Conservation (phyloP, 2,888 invertebrate species). For the Empis stercorea region DNA sequence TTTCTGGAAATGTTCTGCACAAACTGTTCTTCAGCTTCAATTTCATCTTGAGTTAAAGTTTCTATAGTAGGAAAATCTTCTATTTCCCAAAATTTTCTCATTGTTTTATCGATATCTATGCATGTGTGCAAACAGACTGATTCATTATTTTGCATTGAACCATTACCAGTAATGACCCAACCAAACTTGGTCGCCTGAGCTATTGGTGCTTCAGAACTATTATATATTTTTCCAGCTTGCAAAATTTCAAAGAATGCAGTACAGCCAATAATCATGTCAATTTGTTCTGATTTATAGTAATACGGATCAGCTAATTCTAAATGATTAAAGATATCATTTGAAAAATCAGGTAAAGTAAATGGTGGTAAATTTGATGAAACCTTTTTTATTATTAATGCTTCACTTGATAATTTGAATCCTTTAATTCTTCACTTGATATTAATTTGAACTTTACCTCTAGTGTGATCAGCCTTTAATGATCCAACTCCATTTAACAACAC, state of each 20-base stretch:
- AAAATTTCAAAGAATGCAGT: conserved; percentile 6
- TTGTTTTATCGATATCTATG: neutral
- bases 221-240: neutral
- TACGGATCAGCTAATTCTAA: conserved; percentile 3
- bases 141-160: neutral
- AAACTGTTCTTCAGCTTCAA: neutral
- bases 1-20: neutral
- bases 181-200: conserved; percentile 6
- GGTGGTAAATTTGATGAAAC: conserved; percentile 1
- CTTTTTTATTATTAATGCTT: neutral
- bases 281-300: neutral
- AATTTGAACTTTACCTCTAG: neutral
- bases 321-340: conserved; percentile 1
- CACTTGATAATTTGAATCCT: neutral
- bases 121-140: neutral
- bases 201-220: neutral
- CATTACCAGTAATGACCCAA: conserved; percentile 5
- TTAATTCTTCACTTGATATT: neutral
- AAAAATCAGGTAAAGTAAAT: neutral
- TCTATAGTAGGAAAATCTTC: neutral
- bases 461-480: neutral
- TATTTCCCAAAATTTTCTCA: neutral
- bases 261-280: conserved; percentile 6
- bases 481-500: conserved; percentile 1
- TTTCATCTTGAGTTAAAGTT: neutral